Conservation (phyloP, 30 jellyfish, hydroid and myxozoan species). For the Calvadosia cruxmelitensis region DNA sequence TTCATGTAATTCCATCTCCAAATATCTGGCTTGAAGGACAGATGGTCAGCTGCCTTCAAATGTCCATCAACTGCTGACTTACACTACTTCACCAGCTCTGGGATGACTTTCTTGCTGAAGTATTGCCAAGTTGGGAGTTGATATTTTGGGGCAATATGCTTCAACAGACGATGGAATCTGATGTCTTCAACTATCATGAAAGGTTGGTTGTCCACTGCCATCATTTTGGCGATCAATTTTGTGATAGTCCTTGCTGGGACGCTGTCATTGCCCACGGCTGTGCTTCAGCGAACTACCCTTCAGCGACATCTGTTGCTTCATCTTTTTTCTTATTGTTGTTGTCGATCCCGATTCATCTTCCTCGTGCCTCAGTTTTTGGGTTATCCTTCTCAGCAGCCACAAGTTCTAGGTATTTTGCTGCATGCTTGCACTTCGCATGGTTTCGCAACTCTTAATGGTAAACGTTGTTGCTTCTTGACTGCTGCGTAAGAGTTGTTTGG, state of each 20-base stretch:
- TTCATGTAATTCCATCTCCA: constrained; percentile 46
- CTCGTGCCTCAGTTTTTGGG: too few species aligned
- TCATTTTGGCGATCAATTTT: constrained; percentile 21
- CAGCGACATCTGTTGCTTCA: constrained; percentile 14
- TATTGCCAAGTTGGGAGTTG: constrained; percentile 31
- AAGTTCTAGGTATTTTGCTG: too few species aligned
- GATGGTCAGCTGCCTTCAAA: constrained; percentile 26
- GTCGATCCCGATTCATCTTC: too few species aligned
- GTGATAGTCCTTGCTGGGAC: constrained; percentile 13
- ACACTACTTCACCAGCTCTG: constrained; percentile 17
- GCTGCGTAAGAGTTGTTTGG: too few species aligned
- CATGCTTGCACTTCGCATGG: too few species aligned
- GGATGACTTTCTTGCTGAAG: constrained; percentile 24
- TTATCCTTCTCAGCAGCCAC: too few species aligned
- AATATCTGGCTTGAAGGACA: constrained; percentile 37
- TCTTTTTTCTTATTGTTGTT: too few species aligned
- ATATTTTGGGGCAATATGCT: constrained; percentile 32
- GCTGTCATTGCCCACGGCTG: constrained; percentile 23
- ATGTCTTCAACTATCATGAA: constrained; percentile 29
- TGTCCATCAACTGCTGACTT: constrained; percentile 20
- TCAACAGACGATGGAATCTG: constrained; percentile 24
- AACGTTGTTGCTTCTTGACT: too few species aligned
- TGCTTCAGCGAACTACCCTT: constrained; percentile 13
- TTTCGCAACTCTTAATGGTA: too few species aligned
- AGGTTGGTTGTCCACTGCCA: constrained; percentile 46